Base-by-base conservation (phyloP, 2,888 invertebrate genomes). In the Dusona sp. region DNA sequence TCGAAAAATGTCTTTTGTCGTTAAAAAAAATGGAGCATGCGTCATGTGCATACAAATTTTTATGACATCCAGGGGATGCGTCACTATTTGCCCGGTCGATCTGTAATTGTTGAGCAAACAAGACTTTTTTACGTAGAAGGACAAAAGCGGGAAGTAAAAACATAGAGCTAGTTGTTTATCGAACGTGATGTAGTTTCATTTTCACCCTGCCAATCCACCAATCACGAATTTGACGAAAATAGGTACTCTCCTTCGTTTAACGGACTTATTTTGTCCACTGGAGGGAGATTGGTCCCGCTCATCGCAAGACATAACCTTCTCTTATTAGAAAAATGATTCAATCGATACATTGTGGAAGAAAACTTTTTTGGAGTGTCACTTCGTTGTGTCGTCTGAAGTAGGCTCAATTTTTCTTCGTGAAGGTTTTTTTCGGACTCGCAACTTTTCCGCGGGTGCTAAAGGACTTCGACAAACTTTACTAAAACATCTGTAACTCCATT, bases 1-100 rank as follows among this genome's bases (percentile, higher is more conserved):
- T 88, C 92, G 92, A 42, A 96, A 88, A 78, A 96, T 96, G 6
- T 94, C 89, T 45, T 92, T 90, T 22, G 96, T 90, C 0, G 95
- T 79, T 7, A 75, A n/a, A 36, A 7, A 11, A 13, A 91, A 77
- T 13, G 88, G 77, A 1, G 7, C 65, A 13, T 61, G 86, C 88
- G 95, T 95, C 67, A 97, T 92, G 92, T 97, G 96, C 96, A 97
- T 96, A 72, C 96, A 94, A 91, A 96, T 96, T 93, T 97, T 97
- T 1, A 96, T 95, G 82, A 97, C 93, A 92, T 97, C 97, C 89
- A 97, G 92, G 0, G 97, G 97, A 91, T 96, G 96, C n/a, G 96
- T 96, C 91, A 95, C 94, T 33, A 93, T 89, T 19, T 90, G 91
- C 13, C 87, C 91, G 3, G 78, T 29, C 19, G 83, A 48, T 38